A percentile compares a stretch with the other conserved stretches of the same genome.
These are phyloP conservation scores for Pteria penguin DNA, from an alignment of 2,888 invertebrate genomes.

Conservation along the genomic window DNA sequence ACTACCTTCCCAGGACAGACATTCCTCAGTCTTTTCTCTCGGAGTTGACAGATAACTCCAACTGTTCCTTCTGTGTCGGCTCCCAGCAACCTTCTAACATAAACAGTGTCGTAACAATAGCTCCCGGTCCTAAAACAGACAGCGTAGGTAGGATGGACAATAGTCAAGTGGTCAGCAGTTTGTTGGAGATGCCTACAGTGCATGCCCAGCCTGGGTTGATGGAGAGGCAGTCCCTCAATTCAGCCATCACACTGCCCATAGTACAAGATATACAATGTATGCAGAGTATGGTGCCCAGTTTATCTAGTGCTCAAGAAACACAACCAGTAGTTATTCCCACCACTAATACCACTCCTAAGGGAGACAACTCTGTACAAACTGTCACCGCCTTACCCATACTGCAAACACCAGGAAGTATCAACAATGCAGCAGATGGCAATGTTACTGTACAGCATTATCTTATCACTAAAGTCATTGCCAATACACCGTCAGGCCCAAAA, in stretches of 20 bases:
- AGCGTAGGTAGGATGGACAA: neutral
- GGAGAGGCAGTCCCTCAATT: neutral
- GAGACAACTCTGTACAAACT: constrained; percentile 13
- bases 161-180: neutral
- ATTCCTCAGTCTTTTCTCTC: constrained; percentile 15
- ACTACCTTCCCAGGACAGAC: constrained; percentile 8
- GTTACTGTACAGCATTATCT: constrained; percentile 60
- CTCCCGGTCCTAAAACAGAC: neutral
- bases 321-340: constrained; percentile 13
- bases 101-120: neutral
- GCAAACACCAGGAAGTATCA: constrained; percentile 1
- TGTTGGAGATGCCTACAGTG: neutral
- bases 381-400: constrained; percentile 16
- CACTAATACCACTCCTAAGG: constrained; percentile 12
- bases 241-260: constrained; percentile 7
- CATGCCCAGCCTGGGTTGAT: neutral
- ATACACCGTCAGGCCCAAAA: constrained; percentile 54
- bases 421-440: constrained; percentile 31
- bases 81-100: neutral
- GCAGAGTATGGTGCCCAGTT: constrained; percentile 9
- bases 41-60: constrained; percentile 7
- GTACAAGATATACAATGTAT: constrained; percentile 16
- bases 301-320: neutral
- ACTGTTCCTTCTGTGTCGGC: constrained; percentile 23
- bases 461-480: constrained; percentile 59